Conservation (phyloP, 1,140 invertebrate species). For the Helicoverpa zea region DNA sequence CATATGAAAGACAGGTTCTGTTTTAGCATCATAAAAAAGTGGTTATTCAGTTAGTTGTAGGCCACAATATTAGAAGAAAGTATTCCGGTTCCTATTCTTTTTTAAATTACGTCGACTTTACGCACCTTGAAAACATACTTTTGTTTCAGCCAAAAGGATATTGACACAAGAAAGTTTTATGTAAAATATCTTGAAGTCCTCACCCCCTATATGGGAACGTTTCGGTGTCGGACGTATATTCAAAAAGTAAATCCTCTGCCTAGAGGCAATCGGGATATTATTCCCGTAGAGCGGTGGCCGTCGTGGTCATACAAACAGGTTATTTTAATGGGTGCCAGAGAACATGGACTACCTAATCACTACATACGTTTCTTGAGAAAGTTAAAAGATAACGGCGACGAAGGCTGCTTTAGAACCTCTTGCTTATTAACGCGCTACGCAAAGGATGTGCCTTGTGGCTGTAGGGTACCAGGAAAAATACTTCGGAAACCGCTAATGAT, state of each 20-base stretch:
- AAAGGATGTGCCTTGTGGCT: constrained; percentile 64
- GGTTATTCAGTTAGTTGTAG: too few relatives aligned
- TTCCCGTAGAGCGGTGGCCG: constrained; percentile 74
- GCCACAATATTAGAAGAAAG: too few relatives aligned
- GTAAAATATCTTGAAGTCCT: constrained; percentile 63
- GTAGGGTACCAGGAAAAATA: constrained; percentile 59
- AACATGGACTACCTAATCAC: constrained; percentile 70
- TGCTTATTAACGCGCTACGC: constrained; percentile 69
- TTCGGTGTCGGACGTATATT: constrained; percentile 69
- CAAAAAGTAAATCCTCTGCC: constrained; percentile 74
- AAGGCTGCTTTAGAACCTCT: constrained; percentile 65
- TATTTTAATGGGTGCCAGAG: constrained; percentile 72
- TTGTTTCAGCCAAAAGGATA: constrained; percentile 70
- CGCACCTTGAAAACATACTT: background rate
- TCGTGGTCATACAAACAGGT: constrained; percentile 75
- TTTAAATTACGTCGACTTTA: background rate
- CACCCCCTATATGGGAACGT: constrained; percentile 69
- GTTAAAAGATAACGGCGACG: constrained; percentile 73
- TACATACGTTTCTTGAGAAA: constrained; percentile 71
- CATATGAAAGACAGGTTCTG: too few relatives aligned
- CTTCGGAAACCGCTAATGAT: constrained; percentile 62
- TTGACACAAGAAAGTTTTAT: constrained; percentile 73
- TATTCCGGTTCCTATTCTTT: background rate
- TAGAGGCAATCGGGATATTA: constrained; percentile 72
- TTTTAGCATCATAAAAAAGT: too few relatives aligned